Percentiles rank a stretch among this genome's conserved stretches.
Evolutionary conservation across 2,113 vertebrate genomes (phyloP).

Genomic region (Herpetotheres cachinnans): DNA sequence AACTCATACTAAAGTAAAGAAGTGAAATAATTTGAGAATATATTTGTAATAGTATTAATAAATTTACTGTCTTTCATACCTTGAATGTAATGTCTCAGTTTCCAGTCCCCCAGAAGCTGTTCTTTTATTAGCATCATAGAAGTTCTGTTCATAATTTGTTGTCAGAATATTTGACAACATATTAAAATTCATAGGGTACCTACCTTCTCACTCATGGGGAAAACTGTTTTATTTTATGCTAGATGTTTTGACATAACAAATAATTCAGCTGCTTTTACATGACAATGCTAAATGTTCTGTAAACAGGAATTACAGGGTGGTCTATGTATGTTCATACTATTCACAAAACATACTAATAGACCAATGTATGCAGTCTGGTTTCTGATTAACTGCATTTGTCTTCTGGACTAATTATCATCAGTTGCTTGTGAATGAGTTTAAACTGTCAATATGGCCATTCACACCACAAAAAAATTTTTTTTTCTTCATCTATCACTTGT

Average conservation of each 20-base stretch:
- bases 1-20: neutral
- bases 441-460: neutral
- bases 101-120: neutral
- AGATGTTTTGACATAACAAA: constrained; percentile 3
- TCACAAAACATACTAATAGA: neutral
- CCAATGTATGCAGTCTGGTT: neutral
- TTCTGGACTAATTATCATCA: neutral
- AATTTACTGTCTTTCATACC: neutral
- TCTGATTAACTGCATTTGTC: neutral
- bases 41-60: neutral
- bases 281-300: constrained; percentile 5
- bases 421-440: neutral
- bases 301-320: neutral
- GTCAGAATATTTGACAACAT: neutral
- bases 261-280: neutral
- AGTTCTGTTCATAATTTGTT: constrained; percentile 13
- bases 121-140: neutral
- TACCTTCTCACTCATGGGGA: neutral
- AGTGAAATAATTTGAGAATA: neutral
- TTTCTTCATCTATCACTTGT: neutral
- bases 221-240: neutral
- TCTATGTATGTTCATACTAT: neutral
- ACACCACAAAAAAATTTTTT: neutral
- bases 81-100: neutral
- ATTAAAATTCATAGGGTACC: constrained; percentile 7